Evolutionary conservation across 2,888 invertebrate species (phyloP).

Genomic region (Resseliella maxima): DNA sequence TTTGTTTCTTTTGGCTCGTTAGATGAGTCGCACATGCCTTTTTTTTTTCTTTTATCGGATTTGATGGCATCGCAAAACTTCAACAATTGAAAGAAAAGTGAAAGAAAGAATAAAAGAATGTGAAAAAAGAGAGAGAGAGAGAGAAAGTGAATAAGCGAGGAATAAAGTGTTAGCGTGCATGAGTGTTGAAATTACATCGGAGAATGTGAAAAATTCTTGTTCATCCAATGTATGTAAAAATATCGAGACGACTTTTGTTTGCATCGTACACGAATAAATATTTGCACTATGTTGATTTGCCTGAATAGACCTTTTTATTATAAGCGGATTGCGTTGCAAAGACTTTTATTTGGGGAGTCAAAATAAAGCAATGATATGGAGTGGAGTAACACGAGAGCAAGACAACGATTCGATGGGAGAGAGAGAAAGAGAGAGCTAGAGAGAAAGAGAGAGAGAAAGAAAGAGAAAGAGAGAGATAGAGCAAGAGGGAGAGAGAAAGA

Average conservation of each 20-base stretch:
- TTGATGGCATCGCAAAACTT: conserved; percentile 18
- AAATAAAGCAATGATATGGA: too few relatives aligned
- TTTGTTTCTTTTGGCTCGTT: conserved; percentile 33
- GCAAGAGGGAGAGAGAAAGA: neutral
- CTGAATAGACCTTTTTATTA: conserved; percentile 22
- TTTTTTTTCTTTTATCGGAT: conserved; percentile 35
- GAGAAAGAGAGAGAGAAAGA: neutral
- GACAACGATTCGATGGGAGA: too few relatives aligned
- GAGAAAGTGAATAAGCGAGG: too few relatives aligned
- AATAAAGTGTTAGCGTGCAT: too few relatives aligned
- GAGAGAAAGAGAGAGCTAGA: too few relatives aligned
- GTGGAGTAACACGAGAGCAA: too few relatives aligned
- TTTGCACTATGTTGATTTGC: conserved; percentile 38
- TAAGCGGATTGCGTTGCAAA: neutral
- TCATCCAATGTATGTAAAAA: neutral
- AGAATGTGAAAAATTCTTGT: neutral
- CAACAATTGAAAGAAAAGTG: neutral
- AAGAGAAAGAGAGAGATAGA: neutral
- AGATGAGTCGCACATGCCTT: neutral
- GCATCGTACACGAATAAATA: conserved; percentile 33
- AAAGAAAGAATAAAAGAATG: too few relatives aligned
- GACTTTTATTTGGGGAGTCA: neutral
- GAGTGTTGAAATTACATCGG: neutral
- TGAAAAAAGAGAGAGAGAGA: too few relatives aligned
- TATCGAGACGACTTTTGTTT: conserved; percentile 25